Evolutionary conservation across 2,888 invertebrate species (phyloP), one percentile per base, ranked within the genome.

Genomic region (Diaphora mendica): DNA sequence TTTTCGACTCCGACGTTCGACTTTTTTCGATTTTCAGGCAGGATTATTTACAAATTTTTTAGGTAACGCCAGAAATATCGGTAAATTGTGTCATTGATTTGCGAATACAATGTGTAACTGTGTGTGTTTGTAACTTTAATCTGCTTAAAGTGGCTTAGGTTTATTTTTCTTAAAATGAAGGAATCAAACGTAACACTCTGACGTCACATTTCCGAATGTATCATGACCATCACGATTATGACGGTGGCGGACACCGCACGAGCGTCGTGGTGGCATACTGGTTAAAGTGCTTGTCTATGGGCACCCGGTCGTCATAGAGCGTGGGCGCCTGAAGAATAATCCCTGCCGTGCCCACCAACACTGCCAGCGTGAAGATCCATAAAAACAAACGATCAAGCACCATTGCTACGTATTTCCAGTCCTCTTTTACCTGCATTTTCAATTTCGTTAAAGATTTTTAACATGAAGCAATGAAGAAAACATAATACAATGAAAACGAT

Each of bases 361-460:
- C 99, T 67, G 99, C 99, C 89, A 99, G 96, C 85, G 99, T 99
- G 96, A 99, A 99, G 92, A 99, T 99, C 98, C 99, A 99, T 87
- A 99, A 97, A 96, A 99, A 99, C 88, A 99, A 96, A 80, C 99
- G 97, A 95, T 99, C 99, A 91, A 99, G 96, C 83, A 99, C 99
- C 98, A 99, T 99, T 79, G 99, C 99, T 85, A 99, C 99, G 95
- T 99, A 99, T 94, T 99, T 99, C 99, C 99, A 99, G 96, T 99
- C 99, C 96, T 99, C 99, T 95, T 98, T 98, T 83, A 98, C 98
- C 98, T 98, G 89, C 51, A 48, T 13, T 44, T 44, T 59, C 7
- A 39, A 26, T 20, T 64, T n/a, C 5, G n/a, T 23, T 55, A 9
- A 55, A n/a, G 8, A 55, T 23, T 23, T 55, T 48, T 20, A 20